Conservation (phyloP, 2,113 vertebrate genomes). For the Sinosuthora webbiana region DNA sequence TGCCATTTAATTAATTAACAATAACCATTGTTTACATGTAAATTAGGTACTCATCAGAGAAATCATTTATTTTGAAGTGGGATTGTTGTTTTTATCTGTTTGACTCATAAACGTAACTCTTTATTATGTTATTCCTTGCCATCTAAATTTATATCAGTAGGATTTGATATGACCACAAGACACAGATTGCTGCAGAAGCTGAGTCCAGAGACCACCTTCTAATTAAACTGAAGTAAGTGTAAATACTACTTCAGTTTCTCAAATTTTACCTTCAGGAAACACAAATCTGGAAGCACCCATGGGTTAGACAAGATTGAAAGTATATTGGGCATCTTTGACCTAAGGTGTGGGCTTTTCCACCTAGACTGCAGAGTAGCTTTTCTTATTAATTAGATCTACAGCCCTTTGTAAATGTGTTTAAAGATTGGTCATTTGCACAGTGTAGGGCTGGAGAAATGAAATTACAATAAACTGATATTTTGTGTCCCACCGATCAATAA, state of each 20-base stretch:
- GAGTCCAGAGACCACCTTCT: neutral
- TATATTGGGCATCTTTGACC: neutral
- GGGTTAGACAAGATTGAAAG: neutral
- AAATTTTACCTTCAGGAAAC: neutral
- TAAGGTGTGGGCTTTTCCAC: neutral
- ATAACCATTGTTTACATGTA: neutral
- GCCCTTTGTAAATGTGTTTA: neutral
- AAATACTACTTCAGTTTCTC: neutral
- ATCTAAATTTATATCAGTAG: neutral
- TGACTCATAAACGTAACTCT: neutral
- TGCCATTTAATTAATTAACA: conserved; percentile 12
- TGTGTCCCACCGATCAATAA: neutral
- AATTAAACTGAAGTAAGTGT: neutral
- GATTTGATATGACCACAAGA: neutral
- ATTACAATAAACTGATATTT: neutral
- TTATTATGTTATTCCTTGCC: neutral
- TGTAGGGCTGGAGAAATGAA: neutral
- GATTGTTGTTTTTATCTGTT: neutral
- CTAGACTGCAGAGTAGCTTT: neutral
- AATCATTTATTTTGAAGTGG: neutral
- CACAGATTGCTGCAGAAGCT: neutral
- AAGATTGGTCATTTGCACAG: neutral
- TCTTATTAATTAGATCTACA: neutral
- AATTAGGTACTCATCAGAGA: conserved; percentile 17
- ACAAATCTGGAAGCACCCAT: neutral